Evolutionary conservation across 92 coral and sea anemone genomes (phyloP), one percentile per base, ranked within the genome.

Genomic region (Porites cylindrica): DNA sequence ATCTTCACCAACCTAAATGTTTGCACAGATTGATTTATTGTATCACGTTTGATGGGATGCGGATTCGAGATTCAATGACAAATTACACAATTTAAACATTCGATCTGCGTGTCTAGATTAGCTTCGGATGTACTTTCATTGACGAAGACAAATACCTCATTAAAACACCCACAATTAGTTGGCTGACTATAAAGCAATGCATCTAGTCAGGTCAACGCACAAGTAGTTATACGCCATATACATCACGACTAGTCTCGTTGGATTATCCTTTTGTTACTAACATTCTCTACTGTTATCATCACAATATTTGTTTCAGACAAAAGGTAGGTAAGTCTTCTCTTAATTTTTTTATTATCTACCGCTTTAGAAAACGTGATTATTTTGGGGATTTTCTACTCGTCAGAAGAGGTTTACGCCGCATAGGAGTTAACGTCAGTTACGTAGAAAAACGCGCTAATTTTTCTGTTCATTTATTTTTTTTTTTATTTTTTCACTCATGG

Each of bases 1-100:
- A 76, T 85, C 89, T n/a, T 66, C 8, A 82, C 80, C 83, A 51
- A 53, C 85, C 90, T 85, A 85, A 79, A 63, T 81, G 81, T 90
- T 90, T 82, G 70, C 68, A 79, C 76, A 70, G 82, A 86, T 63
- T 90, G 83, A 71, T 68, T 81, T 74, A 90, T 86, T 90, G 93
- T 83, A 83, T 82, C 90, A 81, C 79, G 54, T 79, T 83, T 67
- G 68, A 94, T 93, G 66, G 92, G 76, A 83, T 90, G 77, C 95
- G 97, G 95, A 92, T 89, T 94, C 86, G 73, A 59, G 76, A 74
- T 84, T 88, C 86, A 90, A 86, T 90, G 88, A 77, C 91, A 83
- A 86, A 90, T 91, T 83, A 94, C 93, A 90, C 91, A 88, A 77
- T 88, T 84, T 75, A 85, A 80, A 88, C 86, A 91, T 71, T 72